Base-by-base conservation (phyloP, 2,113 vertebrate species). In the Conger conger region DNA sequence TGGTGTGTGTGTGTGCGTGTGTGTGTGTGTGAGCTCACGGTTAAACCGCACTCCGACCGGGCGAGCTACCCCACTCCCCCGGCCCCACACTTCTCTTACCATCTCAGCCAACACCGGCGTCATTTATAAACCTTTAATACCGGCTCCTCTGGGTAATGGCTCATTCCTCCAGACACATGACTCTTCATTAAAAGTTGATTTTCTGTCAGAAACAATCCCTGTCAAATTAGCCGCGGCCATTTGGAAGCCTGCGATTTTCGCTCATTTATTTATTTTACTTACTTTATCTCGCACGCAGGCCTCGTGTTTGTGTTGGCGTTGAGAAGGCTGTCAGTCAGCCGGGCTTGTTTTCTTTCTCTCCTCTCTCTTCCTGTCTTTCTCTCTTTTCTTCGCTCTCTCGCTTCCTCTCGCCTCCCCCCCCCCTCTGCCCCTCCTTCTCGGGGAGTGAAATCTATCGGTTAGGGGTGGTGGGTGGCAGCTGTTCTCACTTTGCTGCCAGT, bases 151-250 rank as follows among this genome's bases (percentile, higher is more conserved):
- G 92, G 90, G 93, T 93, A 92, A 93, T 92, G 90, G 89, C 88
- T 93, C 92, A 94, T 94, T 94, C 93, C 91, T 93, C 91, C 90
- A 89, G 89, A 90, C 94, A 94, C 94, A 93, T 92, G 89, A 89
- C 93, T 95, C 91, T 94, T 97, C 96, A 97, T 96, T 97, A 97
- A 97, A 96, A 96, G 94, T 97, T 96, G 93, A 97, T 97, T 97
- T 97, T 96, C 93, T 96, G 94, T 98, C 97, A 95, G 89, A 91
- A 92, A 94, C 92, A 94, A 95, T 98, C 95, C 94, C 94, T 93
- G 95, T 96, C 96, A 94, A 93, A 95, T 93, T 93, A 94, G 93
- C 94, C 88, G 90, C 91, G 96, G 90, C 93, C 90, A 94, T 94
- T 96, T 95, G 93, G 93, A 94, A 87, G 77, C 89, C 89, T 88